Evolutionary conservation across 2,797 vertebrate genomes (phyloP), one percentile per base, ranked within the genome.

Genomic region (Tokudaia tokunoshimensis): DNA sequence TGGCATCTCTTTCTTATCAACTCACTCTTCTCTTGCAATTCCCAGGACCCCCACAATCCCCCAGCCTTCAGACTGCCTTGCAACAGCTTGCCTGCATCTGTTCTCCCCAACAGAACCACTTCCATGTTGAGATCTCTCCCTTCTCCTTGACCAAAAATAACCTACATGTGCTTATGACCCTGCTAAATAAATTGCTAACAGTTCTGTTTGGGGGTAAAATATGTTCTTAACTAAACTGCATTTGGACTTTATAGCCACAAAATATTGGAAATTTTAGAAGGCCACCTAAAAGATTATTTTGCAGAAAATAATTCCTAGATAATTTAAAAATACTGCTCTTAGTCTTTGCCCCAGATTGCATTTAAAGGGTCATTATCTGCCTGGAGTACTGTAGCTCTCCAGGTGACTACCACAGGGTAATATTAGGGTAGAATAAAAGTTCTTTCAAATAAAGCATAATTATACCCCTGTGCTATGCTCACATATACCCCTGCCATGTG

Each of bases 201-300:
- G 79, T 95, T 94, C 17, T 89, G 3, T 76, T 63, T 47, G 24
- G 3, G 44, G 7, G 4, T n/a, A 67, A 94, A 91, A 91, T 7
- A 41, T 14, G 57, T 2, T 19, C 55, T 82, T 85, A 7, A 15
- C 19, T 94, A 91, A 95, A 94, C 92, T 44, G 5, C 3, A 14
- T 67, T 55, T 65, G n/a, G 10, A 81, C 65, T 1, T 14, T 86
- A 47, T 5, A 92, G 90, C 2, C 65, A 79, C 20, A 82, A 47
- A 63, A 70, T 91, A 50, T 81, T 89, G 59, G 11, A 50, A n/a
- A 50, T n/a, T 85, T 85, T 47, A 67, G 41, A 47, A 65, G 61
- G 41, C 61, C 61, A 65, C 29, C 17, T 65, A 55, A 91, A 91
- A 86, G 44, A 12, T 82, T 91, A 94, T 89, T 95, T 92, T 94